Evolutionary conservation across 2,888 invertebrate species (phyloP), one percentile per base, ranked within the genome.

Genomic region (Sphinx pinastri): DNA sequence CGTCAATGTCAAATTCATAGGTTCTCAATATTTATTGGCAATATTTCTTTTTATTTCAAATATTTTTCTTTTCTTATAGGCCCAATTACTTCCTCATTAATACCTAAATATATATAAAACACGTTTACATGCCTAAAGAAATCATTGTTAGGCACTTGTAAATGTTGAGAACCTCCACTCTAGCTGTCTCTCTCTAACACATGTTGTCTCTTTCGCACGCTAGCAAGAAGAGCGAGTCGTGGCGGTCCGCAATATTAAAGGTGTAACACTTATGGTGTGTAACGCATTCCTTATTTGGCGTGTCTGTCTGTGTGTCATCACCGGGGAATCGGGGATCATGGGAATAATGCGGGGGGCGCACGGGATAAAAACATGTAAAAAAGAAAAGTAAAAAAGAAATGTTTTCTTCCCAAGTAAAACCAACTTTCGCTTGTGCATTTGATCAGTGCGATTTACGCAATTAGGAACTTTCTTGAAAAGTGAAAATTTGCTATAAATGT

Each of bases 181-280:
- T 54, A 25, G n/a, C 59, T 71, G 3, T 75, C 73, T 73, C 71
- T 72, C 49, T 76, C 71, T 76, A 63, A 60, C 60, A 13, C 70
- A 74, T 70, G 66, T 71, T 81, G 68, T 83, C 75, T 84, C 74
- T 79, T 76, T 81, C 78, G 73, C 80, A 75, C 79, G 59, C 73
- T 84, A 91, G 90, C 84, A 85, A 84, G 75, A 90, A 86, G 75
- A 81, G 87, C 45, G 88, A 86, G 73, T 85, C 91, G 66, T 87
- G 89, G 89, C 88, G 88, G 74, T 85, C 92, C 0, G 80, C 88
- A 25, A 85, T 92, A 11, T 80, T 92, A 76, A 90, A 90, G 83
- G 88, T 88, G 69, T 90, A 88, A 74, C 71, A 82, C 82, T 77
- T 76, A 75, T 77, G 87, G 84, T 88, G 79, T 85, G 84, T 87